These are phyloP conservation scores for Drymonia ruficornis DNA, from an alignment of 2,888 invertebrate species.

Conservation along the genomic window DNA sequence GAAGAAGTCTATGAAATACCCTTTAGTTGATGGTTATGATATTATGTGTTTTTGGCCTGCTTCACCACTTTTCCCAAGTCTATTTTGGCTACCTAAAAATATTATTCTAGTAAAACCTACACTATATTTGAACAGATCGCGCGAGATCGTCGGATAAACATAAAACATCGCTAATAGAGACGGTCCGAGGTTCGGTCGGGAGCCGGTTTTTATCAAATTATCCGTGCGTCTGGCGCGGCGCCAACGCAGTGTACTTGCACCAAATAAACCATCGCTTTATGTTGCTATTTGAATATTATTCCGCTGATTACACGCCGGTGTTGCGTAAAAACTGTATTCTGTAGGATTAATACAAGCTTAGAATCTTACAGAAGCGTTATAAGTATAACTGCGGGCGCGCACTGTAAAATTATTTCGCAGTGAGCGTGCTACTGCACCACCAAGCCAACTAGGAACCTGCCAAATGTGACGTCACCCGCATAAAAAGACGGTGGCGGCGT, in stretches of 20 bases:
- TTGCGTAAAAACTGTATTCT: not conserved
- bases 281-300: slow-evolving; percentile 6
- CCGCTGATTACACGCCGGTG: not conserved
- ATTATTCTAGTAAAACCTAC: not conserved
- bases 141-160: slow-evolving; percentile 15
- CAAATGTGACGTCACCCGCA: too few species aligned
- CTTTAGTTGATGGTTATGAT: too few species aligned
- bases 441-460: too few species aligned
- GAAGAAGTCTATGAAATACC: too few species aligned
- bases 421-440: too few species aligned
- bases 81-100: not conserved
- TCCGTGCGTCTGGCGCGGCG: slow-evolving; percentile 54
- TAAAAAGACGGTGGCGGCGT: too few species aligned
- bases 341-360: not conserved
- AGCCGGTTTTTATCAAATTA: slow-evolving; percentile 76
- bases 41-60: too few species aligned
- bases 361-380: too few species aligned
- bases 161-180: slow-evolving; percentile 48
- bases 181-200: slow-evolving; percentile 42
- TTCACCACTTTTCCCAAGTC: not conserved
- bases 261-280: slow-evolving; percentile 6
- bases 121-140: not conserved
- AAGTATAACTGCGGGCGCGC: too few species aligned
- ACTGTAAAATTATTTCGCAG: too few species aligned
- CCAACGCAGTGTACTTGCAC: slow-evolving; percentile 45